Evolutionary conservation across 2,888 invertebrate species (phyloP).

Genomic region (Drosophila lutescens): DNA sequence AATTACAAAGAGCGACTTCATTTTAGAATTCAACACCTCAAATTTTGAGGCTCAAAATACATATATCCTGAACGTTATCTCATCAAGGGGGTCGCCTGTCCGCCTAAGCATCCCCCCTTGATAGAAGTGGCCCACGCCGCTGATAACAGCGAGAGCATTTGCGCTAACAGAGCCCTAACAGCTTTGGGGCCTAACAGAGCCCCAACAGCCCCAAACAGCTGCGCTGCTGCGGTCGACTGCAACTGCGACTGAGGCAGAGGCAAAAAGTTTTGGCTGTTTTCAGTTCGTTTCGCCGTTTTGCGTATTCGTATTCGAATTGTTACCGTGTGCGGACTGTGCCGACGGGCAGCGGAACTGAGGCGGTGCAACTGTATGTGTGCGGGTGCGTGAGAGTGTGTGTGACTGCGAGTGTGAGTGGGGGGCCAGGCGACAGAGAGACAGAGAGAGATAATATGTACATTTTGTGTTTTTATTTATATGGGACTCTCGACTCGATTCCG

Average conservation of each 20-base stretch:
- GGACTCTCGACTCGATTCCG: constrained; percentile 30
- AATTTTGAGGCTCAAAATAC: too few species aligned
- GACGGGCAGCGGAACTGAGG: constrained; percentile 46
- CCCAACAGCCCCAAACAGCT: constrained; percentile 30
- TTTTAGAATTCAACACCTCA: too few species aligned
- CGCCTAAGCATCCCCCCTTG: background rate
- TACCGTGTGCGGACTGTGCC: constrained; percentile 71
- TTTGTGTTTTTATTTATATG: constrained; percentile 74
- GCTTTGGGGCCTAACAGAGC: constrained; percentile 53
- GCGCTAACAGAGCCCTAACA: constrained; percentile 19
- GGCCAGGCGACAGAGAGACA: constrained; percentile 2
- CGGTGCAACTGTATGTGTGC: constrained; percentile 45
- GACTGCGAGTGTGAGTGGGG: constrained; percentile 12
- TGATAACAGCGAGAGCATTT: background rate
- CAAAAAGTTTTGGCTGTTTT: constrained; percentile 60
- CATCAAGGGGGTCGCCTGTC: background rate
- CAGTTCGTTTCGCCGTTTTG: constrained; percentile 59
- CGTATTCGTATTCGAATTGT: constrained; percentile 46
- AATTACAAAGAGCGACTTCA: too few species aligned
- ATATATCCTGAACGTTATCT: too few species aligned
- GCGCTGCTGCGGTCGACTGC: constrained; percentile 20
- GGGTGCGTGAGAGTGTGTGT: constrained; percentile 29
- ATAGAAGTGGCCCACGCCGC: background rate
- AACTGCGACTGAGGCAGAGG: background rate
- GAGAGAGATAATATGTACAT: constrained; percentile 34